Evolutionary conservation across 1,140 invertebrate genomes (phyloP).

Genomic region (Chlorops oryzae): DNA sequence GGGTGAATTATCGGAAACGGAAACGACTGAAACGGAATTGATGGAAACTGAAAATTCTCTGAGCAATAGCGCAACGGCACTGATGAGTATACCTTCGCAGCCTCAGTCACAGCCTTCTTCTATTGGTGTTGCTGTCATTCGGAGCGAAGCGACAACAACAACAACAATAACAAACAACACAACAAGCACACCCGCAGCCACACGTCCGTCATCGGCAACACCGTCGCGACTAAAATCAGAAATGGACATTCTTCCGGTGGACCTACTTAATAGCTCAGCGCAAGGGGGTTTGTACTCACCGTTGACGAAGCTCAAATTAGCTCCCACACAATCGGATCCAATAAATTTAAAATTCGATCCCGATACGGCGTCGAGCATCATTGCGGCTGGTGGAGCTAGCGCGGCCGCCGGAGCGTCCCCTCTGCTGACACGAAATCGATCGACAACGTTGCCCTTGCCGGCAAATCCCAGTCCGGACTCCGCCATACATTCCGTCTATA

Average conservation of each 20-base stretch:
- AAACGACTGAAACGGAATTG: slow-evolving; percentile 46
- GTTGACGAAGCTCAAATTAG: slow-evolving; percentile 28
- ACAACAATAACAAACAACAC: no score
- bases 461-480: slow-evolving; percentile 74
- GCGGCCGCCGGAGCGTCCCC: slow-evolving; percentile 54
- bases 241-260: slow-evolving; percentile 31
- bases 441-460: slow-evolving; percentile 48
- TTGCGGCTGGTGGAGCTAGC: slow-evolving; percentile 26
- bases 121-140: slow-evolving; percentile 24
- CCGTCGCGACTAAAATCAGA: slow-evolving; percentile 29
- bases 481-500: slow-evolving; percentile 79
- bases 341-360: slow-evolving; percentile 47
- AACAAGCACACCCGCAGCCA: neutral
- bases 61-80: slow-evolving; percentile 11
- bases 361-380: slow-evolving; percentile 9
- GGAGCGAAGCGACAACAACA: slow-evolving; percentile 26
- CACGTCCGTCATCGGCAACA: slow-evolving; percentile 14
- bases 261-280: slow-evolving; percentile 20
- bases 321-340: slow-evolving; percentile 42
- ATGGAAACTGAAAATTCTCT: slow-evolving; percentile 43
- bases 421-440: slow-evolving; percentile 32
- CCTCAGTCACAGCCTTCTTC: neutral
- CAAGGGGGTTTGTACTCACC: slow-evolving; percentile 11
- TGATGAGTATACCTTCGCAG: neutral
- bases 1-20: slow-evolving; percentile 73